Conservation (phyloP, 2,888 invertebrate genomes). For the Trachelus stipa region DNA sequence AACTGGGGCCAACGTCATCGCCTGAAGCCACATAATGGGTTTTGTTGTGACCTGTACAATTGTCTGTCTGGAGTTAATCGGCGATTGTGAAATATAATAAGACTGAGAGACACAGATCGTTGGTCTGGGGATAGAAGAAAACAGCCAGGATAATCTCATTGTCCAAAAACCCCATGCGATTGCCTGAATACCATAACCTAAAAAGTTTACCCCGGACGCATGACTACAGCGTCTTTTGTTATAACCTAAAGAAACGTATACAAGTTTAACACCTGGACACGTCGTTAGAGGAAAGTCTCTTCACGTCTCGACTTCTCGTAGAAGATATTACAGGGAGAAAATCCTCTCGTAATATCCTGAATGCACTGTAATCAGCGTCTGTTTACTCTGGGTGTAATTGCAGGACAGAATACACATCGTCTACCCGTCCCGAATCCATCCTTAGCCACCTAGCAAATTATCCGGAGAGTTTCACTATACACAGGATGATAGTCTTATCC, state of each 20-base stretch:
- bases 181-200: background rate
- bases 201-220: background rate
- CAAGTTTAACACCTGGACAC: background rate
- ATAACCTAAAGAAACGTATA: background rate
- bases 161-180: background rate
- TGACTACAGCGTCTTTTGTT: background rate
- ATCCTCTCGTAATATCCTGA: conserved; percentile 10
- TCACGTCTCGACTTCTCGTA: background rate
- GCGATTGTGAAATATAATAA: background rate
- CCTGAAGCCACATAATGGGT: background rate
- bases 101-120: background rate
- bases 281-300: background rate
- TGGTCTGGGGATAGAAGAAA: conserved; percentile 6
- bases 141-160: conserved; percentile 19
- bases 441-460: background rate
- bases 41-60: background rate
- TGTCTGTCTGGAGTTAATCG: background rate
- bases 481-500: background rate
- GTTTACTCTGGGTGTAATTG: conserved; percentile 28
- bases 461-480: background rate
- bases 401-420: background rate
- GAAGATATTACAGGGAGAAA: background rate
- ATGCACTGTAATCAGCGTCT: conserved; percentile 23
- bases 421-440: background rate
- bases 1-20: background rate